Evolutionary conservation across 1,140 invertebrate genomes (phyloP), one percentile per base, ranked within the genome.

Genomic region (Pomacea maculata): DNA sequence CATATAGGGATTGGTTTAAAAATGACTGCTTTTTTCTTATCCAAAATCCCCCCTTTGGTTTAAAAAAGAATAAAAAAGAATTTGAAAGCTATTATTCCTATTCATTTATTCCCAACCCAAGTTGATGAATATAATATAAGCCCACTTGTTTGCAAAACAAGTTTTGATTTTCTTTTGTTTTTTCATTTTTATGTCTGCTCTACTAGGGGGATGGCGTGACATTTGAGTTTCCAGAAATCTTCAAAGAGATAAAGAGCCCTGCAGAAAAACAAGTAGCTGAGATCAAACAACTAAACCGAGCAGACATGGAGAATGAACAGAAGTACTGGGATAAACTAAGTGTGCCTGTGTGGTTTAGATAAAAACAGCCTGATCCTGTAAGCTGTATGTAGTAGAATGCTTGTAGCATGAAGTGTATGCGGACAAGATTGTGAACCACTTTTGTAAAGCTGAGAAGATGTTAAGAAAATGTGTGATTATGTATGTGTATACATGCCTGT

Each of bases 291-390:
- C n/a, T 72, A 19, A 74, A 80, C 29, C 68, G 76, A 25, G 55
- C 29, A 9, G 19, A 71, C 17, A 0, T 75, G 74, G 75, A 34
- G 63, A 57, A 57, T 14, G 45, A 83, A 45, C 79, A 80, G 63
- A 83, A 83, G 73, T 11, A 82, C 63, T 87, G 84, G 84, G 82
- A 83, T 17, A 83, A 78, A 77, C 67, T 83, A 2, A 77, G 73
- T 79, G 34, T 87, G 70, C 85, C 86, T 25, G 79, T 83, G 7
- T 87, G 86, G 86, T 87, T 87, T 75, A 81, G 86, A 78, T 85
- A 79, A 74, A 61, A 61, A 17, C 11, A 61, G 0, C 9, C 15
- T 17, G 11, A 17, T 61, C 11, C 15, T 61, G 57, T 61, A 2
- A 11, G 57, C 11, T 11, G 57, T 61, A 8, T 61, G 8, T 61